phyloP scores from a whole-genome alignment of 2,797 vertebrate genomes.

The Australoheros facetus region DNA sequence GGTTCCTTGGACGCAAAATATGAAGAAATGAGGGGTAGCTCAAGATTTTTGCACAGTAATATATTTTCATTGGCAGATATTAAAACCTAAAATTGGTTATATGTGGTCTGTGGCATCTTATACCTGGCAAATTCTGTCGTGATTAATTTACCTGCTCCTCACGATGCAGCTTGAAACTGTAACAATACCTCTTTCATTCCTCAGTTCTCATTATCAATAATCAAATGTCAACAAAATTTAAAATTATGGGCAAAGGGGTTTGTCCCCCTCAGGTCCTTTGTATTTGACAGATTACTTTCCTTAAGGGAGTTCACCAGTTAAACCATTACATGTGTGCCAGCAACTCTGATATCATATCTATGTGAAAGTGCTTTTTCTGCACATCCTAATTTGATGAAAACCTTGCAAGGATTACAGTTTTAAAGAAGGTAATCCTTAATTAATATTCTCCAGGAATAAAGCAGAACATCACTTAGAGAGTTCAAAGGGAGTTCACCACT shows the following conservation, averaged over 20 bases:
- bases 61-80: no score
- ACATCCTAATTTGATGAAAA: slow-evolving; percentile 14
- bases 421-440: slow-evolving; percentile 5
- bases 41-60: no score
- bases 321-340: background rate
- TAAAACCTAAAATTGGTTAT: no score
- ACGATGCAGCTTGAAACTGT: background rate
- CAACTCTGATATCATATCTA: background rate
- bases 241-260: background rate
- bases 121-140: background rate
- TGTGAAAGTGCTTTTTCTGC: background rate
- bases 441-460: slow-evolving; percentile 9
- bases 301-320: slow-evolving; percentile 10
- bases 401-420: background rate
- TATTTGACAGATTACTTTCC: background rate
- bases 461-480: slow-evolving; percentile 9
- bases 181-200: background rate
- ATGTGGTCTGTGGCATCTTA: no score
- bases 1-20: no score
- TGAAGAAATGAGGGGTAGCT: no score
- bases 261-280: background rate
- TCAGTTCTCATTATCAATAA: background rate
- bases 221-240: background rate
- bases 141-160: background rate
- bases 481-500: slow-evolving; percentile 44